phyloP scores from a whole-genome alignment of 1,140 invertebrate genomes.

The Scaptomyza graminum region DNA sequence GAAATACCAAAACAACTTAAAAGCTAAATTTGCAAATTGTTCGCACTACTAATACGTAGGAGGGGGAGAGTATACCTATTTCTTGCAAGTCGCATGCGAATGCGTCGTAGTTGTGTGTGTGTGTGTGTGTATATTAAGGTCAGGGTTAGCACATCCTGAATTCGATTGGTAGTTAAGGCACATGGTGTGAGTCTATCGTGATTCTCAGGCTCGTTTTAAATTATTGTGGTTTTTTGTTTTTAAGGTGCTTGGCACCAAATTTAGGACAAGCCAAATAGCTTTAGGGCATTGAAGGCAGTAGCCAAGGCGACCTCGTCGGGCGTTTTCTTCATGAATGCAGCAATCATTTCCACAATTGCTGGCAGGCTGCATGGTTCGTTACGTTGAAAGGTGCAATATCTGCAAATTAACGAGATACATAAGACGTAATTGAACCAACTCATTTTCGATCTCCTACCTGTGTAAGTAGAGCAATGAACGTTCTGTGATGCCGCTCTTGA shows the following conservation, averaged over 20 bases:
- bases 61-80: conserved; percentile 44
- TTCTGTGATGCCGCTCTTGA: conserved; percentile 94
- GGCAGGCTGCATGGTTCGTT: conserved; percentile 98
- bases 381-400: conserved; percentile 97
- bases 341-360: conserved; percentile 96
- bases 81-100: conserved; percentile 61
- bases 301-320: conserved; percentile 96
- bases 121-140: conserved; percentile 37
- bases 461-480: conserved; percentile 86
- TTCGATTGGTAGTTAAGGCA: conserved; percentile 77
- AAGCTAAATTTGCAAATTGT: conserved; percentile 61
- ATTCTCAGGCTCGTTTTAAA: conserved; percentile 69
- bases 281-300: conserved; percentile 96
- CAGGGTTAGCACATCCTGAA: conserved; percentile 63
- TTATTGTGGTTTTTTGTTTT: conserved; percentile 12
- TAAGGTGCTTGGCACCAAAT: conserved; percentile 32
- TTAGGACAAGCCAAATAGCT: conserved; percentile 94
- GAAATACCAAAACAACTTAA: conserved; percentile 71
- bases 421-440: neutral
- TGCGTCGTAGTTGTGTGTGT: conserved; percentile 57
- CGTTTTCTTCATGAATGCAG: conserved; percentile 93
- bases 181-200: conserved; percentile 72
- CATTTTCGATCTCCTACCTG: conserved; percentile 52
- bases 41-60: conserved; percentile 45
- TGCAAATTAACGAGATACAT: conserved; percentile 70